phyloP scores from a whole-genome alignment of 2,797 vertebrate genomes.

The Anas capensis region DNA sequence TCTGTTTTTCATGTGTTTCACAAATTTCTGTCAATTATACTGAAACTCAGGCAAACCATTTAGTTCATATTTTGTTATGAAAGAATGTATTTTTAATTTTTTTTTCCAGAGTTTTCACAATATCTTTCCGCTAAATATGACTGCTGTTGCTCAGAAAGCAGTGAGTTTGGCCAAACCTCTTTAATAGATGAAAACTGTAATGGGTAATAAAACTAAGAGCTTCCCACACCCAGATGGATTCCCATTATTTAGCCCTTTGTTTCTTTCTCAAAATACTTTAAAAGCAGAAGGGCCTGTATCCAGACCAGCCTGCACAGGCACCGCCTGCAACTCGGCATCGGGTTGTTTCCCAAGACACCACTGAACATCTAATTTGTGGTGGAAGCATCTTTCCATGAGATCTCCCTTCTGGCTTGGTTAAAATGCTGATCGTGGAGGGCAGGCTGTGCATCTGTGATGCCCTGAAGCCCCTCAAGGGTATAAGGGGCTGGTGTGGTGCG shows the following conservation, averaged over 20 bases:
- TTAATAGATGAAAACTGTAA: neutral
- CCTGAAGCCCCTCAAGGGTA: neutral
- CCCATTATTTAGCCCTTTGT: neutral
- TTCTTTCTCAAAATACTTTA: constrained; percentile 20
- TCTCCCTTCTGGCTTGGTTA: neutral
- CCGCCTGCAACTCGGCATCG: neutral
- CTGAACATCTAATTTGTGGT: neutral
- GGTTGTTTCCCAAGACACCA: neutral
- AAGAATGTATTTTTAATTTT: neutral
- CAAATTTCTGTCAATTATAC: neutral
- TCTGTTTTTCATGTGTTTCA: neutral
- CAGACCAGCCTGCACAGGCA: neutral
- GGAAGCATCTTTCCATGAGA: neutral
- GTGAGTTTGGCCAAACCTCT: neutral
- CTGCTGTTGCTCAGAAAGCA: neutral
- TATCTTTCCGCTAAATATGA: neutral
- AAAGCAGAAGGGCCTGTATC: neutral
- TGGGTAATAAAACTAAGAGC: neutral
- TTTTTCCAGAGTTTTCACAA: neutral
- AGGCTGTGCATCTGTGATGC: rapidly evolving
- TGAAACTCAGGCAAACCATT: neutral
- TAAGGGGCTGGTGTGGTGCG: rapidly evolving
- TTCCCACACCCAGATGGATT: neutral
- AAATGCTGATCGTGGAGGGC: neutral
- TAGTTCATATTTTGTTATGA: neutral